Conservation (phyloP, 1,140 invertebrate species). For the Daktulosphaira vitifoliae region DNA sequence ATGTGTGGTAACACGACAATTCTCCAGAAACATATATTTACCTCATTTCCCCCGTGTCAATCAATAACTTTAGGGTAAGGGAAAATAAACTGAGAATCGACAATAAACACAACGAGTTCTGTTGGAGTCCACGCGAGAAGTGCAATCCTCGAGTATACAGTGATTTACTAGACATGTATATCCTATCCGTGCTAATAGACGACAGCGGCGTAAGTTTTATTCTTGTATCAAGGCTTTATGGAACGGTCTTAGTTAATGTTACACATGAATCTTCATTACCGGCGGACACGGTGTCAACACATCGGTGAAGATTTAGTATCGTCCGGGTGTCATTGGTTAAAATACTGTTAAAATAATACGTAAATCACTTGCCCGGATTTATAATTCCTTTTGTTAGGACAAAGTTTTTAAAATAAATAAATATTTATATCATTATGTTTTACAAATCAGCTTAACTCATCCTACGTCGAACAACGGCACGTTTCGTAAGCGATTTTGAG, state of each 20-base stretch:
- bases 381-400: not conserved
- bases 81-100: no score
- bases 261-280: slow-evolving; percentile 31
- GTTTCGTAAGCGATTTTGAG: no score
- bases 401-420: not conserved
- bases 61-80: no score
- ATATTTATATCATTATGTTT: slow-evolving; percentile 20
- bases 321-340: slow-evolving; percentile 7
- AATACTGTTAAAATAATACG: slow-evolving; percentile 9
- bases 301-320: slow-evolving; percentile 23
- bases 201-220: slow-evolving; percentile 9
- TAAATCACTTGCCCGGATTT: slow-evolving; percentile 18
- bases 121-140: no score
- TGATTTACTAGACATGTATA: slow-evolving; percentile 24
- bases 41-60: no score
- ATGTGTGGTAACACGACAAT: no score
- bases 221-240: slow-evolving; percentile 12
- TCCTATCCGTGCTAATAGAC: slow-evolving; percentile 23
- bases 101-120: no score
- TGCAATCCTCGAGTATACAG: not conserved
- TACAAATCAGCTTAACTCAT: slow-evolving; percentile 11
- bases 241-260: slow-evolving; percentile 22
- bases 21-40: no score
- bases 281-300: slow-evolving; percentile 29
- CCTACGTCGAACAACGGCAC: not conserved